These are phyloP conservation scores for Dicentrarchus labrax DNA, from an alignment of 2,113 vertebrate species.

Conservation along the genomic window DNA sequence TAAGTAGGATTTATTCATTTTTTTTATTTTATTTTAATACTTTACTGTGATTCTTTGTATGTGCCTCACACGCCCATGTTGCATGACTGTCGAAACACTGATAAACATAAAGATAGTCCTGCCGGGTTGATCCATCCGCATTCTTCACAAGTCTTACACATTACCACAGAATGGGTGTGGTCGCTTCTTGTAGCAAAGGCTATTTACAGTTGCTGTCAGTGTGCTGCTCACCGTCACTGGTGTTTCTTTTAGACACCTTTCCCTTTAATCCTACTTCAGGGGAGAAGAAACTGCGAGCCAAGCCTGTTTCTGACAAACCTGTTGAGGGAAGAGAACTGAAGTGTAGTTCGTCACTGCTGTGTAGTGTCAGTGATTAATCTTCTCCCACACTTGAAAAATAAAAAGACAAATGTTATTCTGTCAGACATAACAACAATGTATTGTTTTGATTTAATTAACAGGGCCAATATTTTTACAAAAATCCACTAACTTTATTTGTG, in stretches of 20 bases:
- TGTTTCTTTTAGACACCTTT: slow-evolving; percentile 38
- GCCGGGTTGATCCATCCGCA: slow-evolving; percentile 44
- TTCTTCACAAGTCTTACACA: slow-evolving; percentile 52
- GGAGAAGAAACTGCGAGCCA: neutral
- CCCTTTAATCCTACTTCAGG: slow-evolving; percentile 9
- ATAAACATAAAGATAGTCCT: neutral
- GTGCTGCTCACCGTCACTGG: neutral
- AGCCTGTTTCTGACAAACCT: slow-evolving; percentile 43
- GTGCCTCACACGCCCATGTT: neutral
- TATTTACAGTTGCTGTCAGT: slow-evolving; percentile 24
- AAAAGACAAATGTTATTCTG: neutral
- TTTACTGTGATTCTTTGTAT: neutral
- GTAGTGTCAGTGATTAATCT: neutral
- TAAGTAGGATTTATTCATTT: no score
- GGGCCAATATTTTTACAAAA: neutral
- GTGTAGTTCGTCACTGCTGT: neutral
- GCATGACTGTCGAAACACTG: slow-evolving; percentile 6
- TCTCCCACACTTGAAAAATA: neutral
- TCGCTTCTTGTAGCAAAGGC: slow-evolving; percentile 33
- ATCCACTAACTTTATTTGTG: neutral
- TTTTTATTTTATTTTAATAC: neutral
- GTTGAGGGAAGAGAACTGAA: neutral
- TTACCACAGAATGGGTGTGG: slow-evolving; percentile 51
- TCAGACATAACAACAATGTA: neutral
- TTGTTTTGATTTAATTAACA: neutral